These are phyloP conservation scores for Labeo calbasu DNA, from an alignment of 2,797 vertebrate species.

Conservation along the genomic window DNA sequence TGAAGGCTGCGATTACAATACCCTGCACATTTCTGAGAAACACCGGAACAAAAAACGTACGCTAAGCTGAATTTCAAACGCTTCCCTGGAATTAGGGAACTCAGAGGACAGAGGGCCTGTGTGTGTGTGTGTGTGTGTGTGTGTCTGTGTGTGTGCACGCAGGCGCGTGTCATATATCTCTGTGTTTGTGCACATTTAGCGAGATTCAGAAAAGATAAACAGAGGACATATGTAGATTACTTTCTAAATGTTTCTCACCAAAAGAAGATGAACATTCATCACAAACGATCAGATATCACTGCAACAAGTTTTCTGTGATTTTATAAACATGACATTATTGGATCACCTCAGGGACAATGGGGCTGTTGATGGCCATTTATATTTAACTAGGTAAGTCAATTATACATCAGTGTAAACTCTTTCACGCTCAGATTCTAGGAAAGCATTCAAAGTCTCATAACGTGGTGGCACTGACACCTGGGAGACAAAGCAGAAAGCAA, in stretches of 20 bases:
- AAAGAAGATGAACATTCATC: background rate
- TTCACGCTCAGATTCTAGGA: constrained; percentile 57
- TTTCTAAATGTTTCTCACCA: background rate
- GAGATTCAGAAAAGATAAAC: background rate
- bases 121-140: background rate
- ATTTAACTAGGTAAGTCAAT: constrained; percentile 43
- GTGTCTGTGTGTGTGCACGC: too few species aligned
- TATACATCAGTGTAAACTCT: constrained; percentile 45
- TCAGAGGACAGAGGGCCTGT: constrained; percentile 9
- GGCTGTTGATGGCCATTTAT: constrained; percentile 47
- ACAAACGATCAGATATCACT: constrained; percentile 1
- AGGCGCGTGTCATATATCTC: background rate
- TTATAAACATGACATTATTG: constrained; percentile 7
- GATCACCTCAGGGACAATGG: constrained; percentile 41
- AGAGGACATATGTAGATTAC: background rate
- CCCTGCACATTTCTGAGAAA: constrained; percentile 47
- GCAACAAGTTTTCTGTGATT: background rate
- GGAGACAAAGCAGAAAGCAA: constrained; percentile 17
- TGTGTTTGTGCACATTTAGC: constrained; percentile 1
- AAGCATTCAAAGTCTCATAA: constrained; percentile 49
- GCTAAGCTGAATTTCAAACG: constrained; percentile 28
- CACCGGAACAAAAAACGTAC: constrained; percentile 11
- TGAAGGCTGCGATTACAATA: constrained; percentile 37
- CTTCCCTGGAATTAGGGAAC: constrained; percentile 30
- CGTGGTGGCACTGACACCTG: background rate